Evolutionary conservation across 2,797 vertebrate genomes (phyloP).

Genomic region (Anguilla pacifica): DNA sequence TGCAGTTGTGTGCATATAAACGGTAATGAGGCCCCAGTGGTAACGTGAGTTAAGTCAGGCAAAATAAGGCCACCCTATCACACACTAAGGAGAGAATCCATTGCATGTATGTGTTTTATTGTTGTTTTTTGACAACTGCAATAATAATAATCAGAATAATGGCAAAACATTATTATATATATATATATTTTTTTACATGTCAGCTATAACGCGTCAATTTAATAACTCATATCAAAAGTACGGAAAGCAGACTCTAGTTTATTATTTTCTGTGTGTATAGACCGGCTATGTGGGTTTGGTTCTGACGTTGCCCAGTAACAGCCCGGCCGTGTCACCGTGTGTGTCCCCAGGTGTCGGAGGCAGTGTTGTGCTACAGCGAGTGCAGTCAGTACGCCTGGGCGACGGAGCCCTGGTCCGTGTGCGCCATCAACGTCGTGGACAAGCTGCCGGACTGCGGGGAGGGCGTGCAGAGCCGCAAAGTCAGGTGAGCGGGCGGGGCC

Average conservation of each 20-base stretch:
- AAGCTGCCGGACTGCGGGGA: constrained; percentile 73
- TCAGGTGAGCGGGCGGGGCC: constrained; percentile 68
- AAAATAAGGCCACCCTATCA: not conserved
- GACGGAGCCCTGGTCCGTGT: constrained; percentile 77
- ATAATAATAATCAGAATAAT: not conserved
- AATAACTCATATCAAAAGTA: not conserved
- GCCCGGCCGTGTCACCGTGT: constrained; percentile 20
- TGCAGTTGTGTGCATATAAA: not conserved
- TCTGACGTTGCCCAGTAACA: not conserved
- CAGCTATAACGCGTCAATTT: not conserved
- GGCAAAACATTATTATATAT: not conserved
- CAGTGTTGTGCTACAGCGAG: constrained; percentile 79
- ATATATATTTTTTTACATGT: not conserved
- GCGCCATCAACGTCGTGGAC: constrained; percentile 73
- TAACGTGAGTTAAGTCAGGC: not conserved
- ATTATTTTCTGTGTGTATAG: not conserved
- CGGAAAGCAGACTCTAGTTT: not conserved
- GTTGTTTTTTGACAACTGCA: not conserved
- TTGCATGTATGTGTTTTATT: not conserved
- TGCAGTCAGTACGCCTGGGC: constrained; percentile 81
- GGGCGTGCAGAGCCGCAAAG: constrained; percentile 75
- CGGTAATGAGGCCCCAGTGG: not conserved
- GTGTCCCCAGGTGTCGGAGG: constrained; percentile 78
- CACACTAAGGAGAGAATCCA: not conserved
- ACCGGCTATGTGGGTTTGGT: not conserved